Conservation (phyloP, 2,888 invertebrate genomes). For the Eurois occulta region DNA sequence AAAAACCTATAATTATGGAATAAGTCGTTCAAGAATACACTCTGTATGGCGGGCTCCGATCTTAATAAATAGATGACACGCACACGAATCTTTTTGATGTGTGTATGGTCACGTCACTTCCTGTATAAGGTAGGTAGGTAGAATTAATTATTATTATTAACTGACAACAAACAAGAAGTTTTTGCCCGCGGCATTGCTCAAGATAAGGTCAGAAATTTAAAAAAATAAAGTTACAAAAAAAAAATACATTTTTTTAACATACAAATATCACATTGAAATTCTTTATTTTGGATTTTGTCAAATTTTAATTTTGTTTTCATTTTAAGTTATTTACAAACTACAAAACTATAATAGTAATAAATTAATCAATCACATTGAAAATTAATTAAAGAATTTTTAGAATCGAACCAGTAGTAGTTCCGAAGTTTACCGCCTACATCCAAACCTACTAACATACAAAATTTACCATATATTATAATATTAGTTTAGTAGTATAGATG, state of each 20-base stretch:
- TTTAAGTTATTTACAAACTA: too few species aligned
- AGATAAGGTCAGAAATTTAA: neutral
- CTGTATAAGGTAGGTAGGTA: constrained; percentile 14
- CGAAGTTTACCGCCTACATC: neutral
- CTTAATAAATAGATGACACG: constrained; percentile 64
- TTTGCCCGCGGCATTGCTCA: neutral
- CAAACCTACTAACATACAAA: neutral
- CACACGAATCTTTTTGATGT: constrained; percentile 42
- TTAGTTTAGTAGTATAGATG: neutral
- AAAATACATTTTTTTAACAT: too few species aligned
- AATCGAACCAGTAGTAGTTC: neutral
- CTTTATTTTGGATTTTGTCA: too few species aligned
- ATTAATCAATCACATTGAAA: too few species aligned
- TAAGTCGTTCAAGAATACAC: neutral
- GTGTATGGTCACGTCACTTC: constrained; percentile 53
- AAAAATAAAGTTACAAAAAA: too few species aligned
- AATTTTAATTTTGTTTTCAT: too few species aligned
- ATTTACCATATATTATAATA: neutral
- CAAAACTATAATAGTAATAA: too few species aligned
- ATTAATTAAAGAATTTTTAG: neutral
- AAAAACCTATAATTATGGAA: neutral
- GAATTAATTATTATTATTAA: constrained; percentile 25
- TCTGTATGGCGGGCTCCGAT: constrained; percentile 32
- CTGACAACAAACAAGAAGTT: constrained; percentile 5
- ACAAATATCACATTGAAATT: too few species aligned